Evolutionary conservation across 2,888 invertebrate genomes (phyloP).

Genomic region (Encarsia formosa): DNA sequence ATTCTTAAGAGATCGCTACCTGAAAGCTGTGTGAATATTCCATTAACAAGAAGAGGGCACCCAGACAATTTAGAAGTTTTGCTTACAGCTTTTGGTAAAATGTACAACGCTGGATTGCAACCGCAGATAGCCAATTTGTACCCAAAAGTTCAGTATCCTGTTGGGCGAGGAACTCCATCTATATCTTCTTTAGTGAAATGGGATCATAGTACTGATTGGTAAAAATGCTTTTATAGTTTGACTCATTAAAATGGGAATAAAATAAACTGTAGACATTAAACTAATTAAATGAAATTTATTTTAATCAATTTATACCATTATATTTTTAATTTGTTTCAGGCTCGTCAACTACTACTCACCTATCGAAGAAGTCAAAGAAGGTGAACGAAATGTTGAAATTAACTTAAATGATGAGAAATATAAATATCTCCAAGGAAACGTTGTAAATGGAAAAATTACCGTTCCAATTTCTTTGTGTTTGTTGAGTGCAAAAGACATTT

Average conservation of each 20-base stretch:
- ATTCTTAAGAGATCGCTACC: constrained; percentile 74
- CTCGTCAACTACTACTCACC: constrained; percentile 51
- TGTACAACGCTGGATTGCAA: constrained; percentile 56
- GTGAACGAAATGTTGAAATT: constrained; percentile 38
- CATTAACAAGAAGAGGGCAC: constrained; percentile 69
- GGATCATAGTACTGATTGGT: constrained; percentile 31
- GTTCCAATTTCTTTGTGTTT: constrained; percentile 61
- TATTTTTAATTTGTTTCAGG: constrained; percentile 10
- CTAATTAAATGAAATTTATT: too few relatives aligned
- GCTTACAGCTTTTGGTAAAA: constrained; percentile 52
- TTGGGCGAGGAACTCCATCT: constrained; percentile 57
- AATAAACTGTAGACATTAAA: too few relatives aligned
- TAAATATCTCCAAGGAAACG: constrained; percentile 53
- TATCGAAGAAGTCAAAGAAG: constrained; percentile 12
- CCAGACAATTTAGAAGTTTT: constrained; percentile 41
- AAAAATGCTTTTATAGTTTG: too few relatives aligned
- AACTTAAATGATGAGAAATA: constrained; percentile 43
- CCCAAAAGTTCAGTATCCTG: constrained; percentile 53
- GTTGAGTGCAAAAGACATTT: constrained; percentile 51
- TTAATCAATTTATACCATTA: too few relatives aligned
- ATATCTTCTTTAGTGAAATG: constrained; percentile 49
- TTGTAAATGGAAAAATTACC: constrained; percentile 59
- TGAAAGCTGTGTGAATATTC: constrained; percentile 66
- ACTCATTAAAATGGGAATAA: too few relatives aligned
- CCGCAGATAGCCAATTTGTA: constrained; percentile 55